Conservation (phyloP, 1,140 invertebrate species). For the Xylocopa sonorina region DNA sequence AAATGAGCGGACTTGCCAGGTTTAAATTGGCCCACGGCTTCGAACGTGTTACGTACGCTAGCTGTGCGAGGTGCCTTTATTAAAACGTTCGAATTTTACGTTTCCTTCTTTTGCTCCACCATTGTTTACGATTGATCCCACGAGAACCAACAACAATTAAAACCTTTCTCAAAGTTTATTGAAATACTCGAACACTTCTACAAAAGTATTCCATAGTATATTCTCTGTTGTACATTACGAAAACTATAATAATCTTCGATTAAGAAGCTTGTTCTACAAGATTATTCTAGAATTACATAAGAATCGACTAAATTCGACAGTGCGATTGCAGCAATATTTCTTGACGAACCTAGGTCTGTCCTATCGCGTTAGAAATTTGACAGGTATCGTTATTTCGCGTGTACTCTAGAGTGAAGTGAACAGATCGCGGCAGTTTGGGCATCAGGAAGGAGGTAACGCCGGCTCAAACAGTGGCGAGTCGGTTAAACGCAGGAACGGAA, state of each 20-base stretch:
- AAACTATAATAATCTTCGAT: too few relatives aligned
- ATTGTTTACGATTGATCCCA: too few relatives aligned
- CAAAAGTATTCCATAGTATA: too few relatives aligned
- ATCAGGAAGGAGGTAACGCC: background rate
- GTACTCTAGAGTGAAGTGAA: background rate
- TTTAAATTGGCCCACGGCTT: slow-evolving; percentile 11
- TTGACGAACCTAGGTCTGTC: background rate
- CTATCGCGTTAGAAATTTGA: background rate
- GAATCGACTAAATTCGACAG: too few relatives aligned
- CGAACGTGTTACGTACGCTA: background rate
- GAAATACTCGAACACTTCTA: too few relatives aligned
- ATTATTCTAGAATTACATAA: too few relatives aligned
- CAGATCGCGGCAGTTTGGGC: background rate
- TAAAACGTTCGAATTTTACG: background rate
- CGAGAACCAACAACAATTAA: too few relatives aligned
- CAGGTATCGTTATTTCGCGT: background rate
- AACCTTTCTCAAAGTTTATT: too few relatives aligned
- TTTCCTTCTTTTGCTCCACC: background rate
- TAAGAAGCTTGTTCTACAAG: too few relatives aligned
- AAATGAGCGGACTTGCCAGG: background rate
- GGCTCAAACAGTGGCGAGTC: background rate
- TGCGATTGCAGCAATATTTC: too few relatives aligned
- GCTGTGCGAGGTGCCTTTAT: background rate
- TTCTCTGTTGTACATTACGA: too few relatives aligned
- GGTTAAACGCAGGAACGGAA: slow-evolving; percentile 22